phyloP scores from a whole-genome alignment of 53 echinoderm and acorn worm genomes.

The Zoroaster sp. region DNA sequence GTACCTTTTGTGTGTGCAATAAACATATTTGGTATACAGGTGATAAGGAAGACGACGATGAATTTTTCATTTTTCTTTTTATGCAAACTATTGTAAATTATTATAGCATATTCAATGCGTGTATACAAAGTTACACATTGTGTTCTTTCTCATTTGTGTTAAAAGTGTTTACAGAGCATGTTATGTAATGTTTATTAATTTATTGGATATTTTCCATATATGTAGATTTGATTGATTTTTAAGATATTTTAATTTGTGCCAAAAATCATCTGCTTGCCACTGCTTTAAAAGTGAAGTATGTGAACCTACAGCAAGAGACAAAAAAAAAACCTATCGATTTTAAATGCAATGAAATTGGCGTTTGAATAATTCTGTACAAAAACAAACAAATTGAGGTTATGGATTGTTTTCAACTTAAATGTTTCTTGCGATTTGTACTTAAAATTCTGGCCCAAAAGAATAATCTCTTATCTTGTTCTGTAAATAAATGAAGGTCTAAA shows the following conservation, averaged over 20 bases:
- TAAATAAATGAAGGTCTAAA: slow-evolving; percentile 27
- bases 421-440: slow-evolving; percentile 19
- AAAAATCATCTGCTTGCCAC: slow-evolving; percentile 39
- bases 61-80: slow-evolving; percentile 28
- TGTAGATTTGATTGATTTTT: neutral
- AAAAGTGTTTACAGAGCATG: neutral
- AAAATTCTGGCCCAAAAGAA: neutral
- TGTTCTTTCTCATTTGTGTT: neutral
- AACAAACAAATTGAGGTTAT: neutral
- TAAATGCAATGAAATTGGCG: neutral
- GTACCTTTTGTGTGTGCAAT: slow-evolving; percentile 39
- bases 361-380: neutral
- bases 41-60: neutral
- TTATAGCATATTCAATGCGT: slow-evolving; percentile 20
- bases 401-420: neutral
- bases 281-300: neutral
- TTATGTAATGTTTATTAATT: slow-evolving; percentile 12
- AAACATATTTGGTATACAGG: neutral
- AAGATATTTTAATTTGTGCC: slow-evolving; percentile 5
- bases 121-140: neutral
- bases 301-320: neutral
- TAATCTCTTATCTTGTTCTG: neutral
- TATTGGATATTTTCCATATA: neutral
- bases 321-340: neutral
- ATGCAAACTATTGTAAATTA: slow-evolving; percentile 51